Evolutionary conservation across 2,113 vertebrate genomes (phyloP), one percentile per base, ranked within the genome.

Genomic region (Chloroceryle aenea): DNA sequence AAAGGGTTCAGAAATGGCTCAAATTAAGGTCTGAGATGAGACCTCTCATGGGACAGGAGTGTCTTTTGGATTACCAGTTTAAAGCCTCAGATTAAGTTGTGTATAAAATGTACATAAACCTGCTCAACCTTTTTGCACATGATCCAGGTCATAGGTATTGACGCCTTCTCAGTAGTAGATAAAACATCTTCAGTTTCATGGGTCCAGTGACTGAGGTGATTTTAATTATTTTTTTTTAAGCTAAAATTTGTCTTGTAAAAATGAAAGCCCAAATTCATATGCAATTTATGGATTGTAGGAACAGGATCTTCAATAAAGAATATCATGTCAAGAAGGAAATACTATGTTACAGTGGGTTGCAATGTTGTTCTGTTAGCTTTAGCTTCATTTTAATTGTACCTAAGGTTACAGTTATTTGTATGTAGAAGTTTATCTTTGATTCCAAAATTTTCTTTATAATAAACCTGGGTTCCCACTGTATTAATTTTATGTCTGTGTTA

Each of bases 111-210:
- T 62, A 19, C 12, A 2, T 47, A 66, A 69, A 10, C 17, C 27
- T 76, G 22, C 29, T 76, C 0, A 1, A 40, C 9, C 9, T 2
- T 64, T 90, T 83, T 62, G 34, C 20, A 18, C 10, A 56, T 25
- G 15, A 73, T 19, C 59, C 40, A 9, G 3, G 23, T 0, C 0
- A 15, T 10, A 64, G 32, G 9, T 87, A 29, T 68, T 90, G 25
- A 7, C 4, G 1, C 0, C 0, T 66, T 34, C 13, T 52, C 18
- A 76, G 48, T 76, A 61, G 26, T 0, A 68, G 5, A 12, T 52
- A n/a, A 68, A 32, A 34, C 2, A 3, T 25, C 4, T 68, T 56
- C 27, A 29, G 10, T 58, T 14, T 69, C 9, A 3, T 1, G 6
- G 4, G 7, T 73, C 85, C 23, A 67, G 13, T 23, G 9, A 36